Conservation (phyloP, 2,888 invertebrate species). For the Tanaodytes sp. region DNA sequence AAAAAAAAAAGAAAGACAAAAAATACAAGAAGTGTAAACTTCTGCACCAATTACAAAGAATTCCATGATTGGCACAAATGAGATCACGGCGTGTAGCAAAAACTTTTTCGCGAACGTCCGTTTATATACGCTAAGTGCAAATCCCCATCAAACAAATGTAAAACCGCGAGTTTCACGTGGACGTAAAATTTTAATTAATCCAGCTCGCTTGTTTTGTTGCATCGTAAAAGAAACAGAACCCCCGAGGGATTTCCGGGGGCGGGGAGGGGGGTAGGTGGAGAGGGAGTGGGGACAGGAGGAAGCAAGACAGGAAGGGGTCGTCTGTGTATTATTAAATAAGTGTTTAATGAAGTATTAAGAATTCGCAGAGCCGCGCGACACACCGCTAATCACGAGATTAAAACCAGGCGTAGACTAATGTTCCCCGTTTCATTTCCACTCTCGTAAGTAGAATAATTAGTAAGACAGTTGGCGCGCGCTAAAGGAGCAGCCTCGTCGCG, state of each 20-base stretch:
- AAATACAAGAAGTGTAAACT: no score
- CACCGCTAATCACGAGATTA: conserved; percentile 52
- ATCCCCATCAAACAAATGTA: conserved; percentile 21
- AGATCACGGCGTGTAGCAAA: no score
- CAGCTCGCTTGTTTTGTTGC: conserved; percentile 40
- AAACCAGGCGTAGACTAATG: conserved; percentile 39
- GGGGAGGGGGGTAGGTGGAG: conserved; percentile 6
- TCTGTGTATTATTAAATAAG: no score
- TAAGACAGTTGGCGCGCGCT: conserved; percentile 43
- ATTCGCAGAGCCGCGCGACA: conserved; percentile 31
- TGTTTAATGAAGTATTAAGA: conserved; percentile 47
- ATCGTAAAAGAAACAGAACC: conserved; percentile 29
- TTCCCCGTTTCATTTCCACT: conserved; percentile 47
- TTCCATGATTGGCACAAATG: no score
- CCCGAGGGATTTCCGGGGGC: no score
- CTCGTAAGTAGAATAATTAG: conserved; percentile 53
- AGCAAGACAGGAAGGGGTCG: no score
- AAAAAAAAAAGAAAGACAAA: no score
- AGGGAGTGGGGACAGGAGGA: no score
- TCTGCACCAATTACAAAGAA: no score
- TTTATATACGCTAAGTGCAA: conserved; percentile 36
- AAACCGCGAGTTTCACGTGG: conserved; percentile 11
- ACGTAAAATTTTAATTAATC: conserved; percentile 31
- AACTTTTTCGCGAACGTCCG: no score
- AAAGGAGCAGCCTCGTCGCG: conserved; percentile 42